Evolutionary conservation across 2,888 invertebrate genomes (phyloP), one percentile per base, ranked within the genome.

Genomic region (Sialis lutaria): DNA sequence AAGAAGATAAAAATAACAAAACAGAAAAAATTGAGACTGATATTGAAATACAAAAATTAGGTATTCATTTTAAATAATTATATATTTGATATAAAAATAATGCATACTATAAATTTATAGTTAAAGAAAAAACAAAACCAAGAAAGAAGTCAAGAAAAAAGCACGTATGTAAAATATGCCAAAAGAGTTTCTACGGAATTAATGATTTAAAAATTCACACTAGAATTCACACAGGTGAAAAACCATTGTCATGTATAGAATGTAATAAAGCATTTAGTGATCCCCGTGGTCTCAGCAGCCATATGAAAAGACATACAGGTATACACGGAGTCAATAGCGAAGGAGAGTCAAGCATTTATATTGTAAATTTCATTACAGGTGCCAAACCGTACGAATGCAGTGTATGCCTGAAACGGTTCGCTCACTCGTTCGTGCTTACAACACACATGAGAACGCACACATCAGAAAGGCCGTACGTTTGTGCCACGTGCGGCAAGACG

Each of bases 361-460:
- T 22, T 22, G 2, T 4, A 22, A 22, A 22, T 22, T 22, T 5
- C 12, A 37, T 37, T 37, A 10, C 48, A 57, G 60, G 57, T 6
- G 51, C 54, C 30, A 58, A 56, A 50, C 58, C 59, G 5, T 59
- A 57, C 46, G 51, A 46, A 32, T 62, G 62, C 46, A 49, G 54
- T 8, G 50, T 53, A 12, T 62, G 62, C 50, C 50, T 49, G 6
- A 62, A 62, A 53, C 47, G 48, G 31, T 61, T 62, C 51, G 55
- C 56, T 3, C 57, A 58, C 50, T 56, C 58, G 2, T 58, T 55
- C 35, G 59, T 55, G 6, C 51, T 60, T n/a, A 53, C 54, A 30
- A 56, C 56, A 4, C 62, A 62, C 48, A 55, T 54, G 55, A 55
- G 60, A 42, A 60, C 55, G 1, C 62, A 62, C 47, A 57, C 57